Percentiles rank a stretch among this genome's conserved stretches.
phyloP scores from a whole-genome alignment of 2,888 invertebrate species.

The Caenorhabditis sp. region DNA sequence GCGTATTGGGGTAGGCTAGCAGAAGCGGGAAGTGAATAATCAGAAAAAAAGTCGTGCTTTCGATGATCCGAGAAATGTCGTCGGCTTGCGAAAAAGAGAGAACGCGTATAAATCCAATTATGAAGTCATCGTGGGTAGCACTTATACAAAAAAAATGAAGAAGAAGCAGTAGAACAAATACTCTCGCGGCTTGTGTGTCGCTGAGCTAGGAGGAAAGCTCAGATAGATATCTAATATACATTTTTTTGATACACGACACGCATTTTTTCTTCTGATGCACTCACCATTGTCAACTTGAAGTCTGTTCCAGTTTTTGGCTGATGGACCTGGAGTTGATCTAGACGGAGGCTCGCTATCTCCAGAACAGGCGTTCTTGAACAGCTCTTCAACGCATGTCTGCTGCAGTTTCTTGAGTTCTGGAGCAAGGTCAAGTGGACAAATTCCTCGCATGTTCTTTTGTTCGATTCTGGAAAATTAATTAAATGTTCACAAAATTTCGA shows the following conservation, averaged over 20 bases:
- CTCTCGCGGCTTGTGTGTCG: background rate
- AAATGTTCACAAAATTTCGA: background rate
- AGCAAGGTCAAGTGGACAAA: constrained; percentile 86
- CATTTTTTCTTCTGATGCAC: constrained; percentile 17
- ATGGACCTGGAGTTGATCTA: constrained; percentile 68
- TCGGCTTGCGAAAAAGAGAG: constrained; percentile 24
- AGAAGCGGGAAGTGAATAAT: background rate
- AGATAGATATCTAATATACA: constrained; percentile 51
- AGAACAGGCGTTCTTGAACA: constrained; percentile 77
- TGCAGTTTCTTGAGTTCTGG: constrained; percentile 85
- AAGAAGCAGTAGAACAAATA: constrained; percentile 48
- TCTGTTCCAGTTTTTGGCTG: constrained; percentile 72
- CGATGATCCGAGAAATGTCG: constrained; percentile 26
- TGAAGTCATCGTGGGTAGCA: constrained; percentile 51
- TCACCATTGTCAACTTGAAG: constrained; percentile 79
- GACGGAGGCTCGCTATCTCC: constrained; percentile 73
- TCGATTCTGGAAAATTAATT: constrained; percentile 75
- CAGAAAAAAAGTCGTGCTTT: constrained; percentile 26
- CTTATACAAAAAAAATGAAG: constrained; percentile 45
- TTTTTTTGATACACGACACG: constrained; percentile 24
- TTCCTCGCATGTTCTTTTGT: constrained; percentile 85
- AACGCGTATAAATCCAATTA: constrained; percentile 58
- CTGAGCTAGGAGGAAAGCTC: background rate
- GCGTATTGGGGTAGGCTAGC: background rate
- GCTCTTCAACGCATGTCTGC: constrained; percentile 84